Percentiles rank a stretch among this genome's conserved stretches.
Conservation (phyloP, 1,140 invertebrate species). For the Mylabris phalerata region DNA sequence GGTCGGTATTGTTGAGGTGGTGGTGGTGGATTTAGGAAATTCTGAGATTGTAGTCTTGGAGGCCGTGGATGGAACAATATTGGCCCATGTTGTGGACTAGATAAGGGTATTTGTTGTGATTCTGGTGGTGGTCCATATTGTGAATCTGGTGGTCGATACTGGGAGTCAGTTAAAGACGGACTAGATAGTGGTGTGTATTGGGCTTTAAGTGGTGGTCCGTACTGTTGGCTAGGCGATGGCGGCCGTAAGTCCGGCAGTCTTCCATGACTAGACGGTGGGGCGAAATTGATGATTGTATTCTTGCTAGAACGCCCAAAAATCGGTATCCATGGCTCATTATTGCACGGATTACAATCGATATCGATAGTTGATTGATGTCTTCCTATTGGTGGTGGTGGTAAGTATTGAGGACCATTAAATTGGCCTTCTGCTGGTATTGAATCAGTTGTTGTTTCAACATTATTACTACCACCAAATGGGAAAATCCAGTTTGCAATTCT, state of each 20-base stretch:
- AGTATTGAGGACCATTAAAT: constrained; percentile 12
- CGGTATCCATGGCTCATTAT: constrained; percentile 70
- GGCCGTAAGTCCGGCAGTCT: neutral
- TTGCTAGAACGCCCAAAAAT: constrained; percentile 46
- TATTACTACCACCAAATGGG: constrained; percentile 16
- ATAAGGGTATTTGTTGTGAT: constrained; percentile 13
- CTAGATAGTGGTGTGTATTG: neutral
- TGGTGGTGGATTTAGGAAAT: constrained; percentile 1
- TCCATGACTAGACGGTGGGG: constrained; percentile 24
- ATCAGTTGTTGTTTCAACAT: constrained; percentile 7
- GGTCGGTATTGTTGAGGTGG: neutral
- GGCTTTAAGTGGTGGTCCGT: constrained; percentile 3
- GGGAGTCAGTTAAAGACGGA: neutral
- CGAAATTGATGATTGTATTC: constrained; percentile 27
- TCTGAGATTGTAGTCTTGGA: neutral
- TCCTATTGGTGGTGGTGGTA: constrained; percentile 9
- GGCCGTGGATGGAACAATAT: too few relatives aligned
- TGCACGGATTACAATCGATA: constrained; percentile 62
- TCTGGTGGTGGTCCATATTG: constrained; percentile 19
- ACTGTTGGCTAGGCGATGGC: constrained; percentile 13
- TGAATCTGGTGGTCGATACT: constrained; percentile 14
- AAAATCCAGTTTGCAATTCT: constrained; percentile 19
- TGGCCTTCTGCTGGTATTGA: constrained; percentile 19
- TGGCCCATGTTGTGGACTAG: too few relatives aligned
- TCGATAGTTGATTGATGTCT: constrained; percentile 25